Base-by-base conservation (phyloP, 2,113 vertebrate species). In the Columba livia region DNA sequence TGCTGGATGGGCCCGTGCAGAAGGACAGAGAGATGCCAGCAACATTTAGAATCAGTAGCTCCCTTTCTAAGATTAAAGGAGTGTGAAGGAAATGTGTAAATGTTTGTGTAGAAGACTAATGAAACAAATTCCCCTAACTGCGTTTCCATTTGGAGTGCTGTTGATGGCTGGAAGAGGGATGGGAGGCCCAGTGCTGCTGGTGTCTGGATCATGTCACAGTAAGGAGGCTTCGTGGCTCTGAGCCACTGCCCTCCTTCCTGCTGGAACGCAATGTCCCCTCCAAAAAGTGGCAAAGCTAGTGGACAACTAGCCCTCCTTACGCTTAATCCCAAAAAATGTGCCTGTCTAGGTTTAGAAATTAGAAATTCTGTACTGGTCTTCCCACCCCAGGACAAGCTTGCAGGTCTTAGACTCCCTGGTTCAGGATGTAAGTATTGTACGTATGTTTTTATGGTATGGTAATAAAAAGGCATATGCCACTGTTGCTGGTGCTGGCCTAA, bases 231-330 rank as follows among this genome's bases (percentile, higher is more conserved):
- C 25, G 61, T 6, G n/a, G 51, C 36, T 61, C 42, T 87, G 66
- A 36, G 78, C 34, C 0, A 0, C 72, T 72, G 51, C 81, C 57
- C 61, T 74, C 36, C 1, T 72, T 61, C 0, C 0, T 72, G 12
- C 53, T 79, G 66, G 58, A 72, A 40, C 28, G 47, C 29, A 5
- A 34, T 14, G 11, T 67, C 26, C 56, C 15, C 24, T 90, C 58
- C 64, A 57, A 42, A 78, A 51, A 1, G 0, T 50, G 29, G 2
- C 2, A 16, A 36, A 67, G 44, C 53, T 65, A 60, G 85, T 31
- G 71, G 32, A 36, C 66, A 85, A 40, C 12, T 71, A 62, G 21
- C 31, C 20, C 54, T 85, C 29, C 0, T 4, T 66, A 25, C 50
- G 62, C 20, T 16, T 94, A 58, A 31, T 58, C 48, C 40, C 58